Base-by-base conservation (phyloP, 53 echinoderm and acorn worm genomes). In the Henricia sp. region DNA sequence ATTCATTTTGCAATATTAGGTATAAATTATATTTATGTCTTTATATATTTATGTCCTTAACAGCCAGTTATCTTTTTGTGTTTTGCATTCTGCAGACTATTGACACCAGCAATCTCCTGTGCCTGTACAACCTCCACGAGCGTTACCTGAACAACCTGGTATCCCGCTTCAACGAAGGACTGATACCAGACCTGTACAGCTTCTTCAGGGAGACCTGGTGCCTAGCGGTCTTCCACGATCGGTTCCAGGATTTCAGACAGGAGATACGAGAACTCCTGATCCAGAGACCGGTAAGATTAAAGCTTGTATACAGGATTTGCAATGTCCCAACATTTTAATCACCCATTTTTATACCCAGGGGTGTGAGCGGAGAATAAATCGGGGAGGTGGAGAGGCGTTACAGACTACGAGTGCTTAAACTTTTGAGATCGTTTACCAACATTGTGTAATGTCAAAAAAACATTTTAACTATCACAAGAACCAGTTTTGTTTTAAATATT, bases 211-310 rank as follows among this genome's bases (percentile, higher is more conserved):
- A 96, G 88, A 94, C 88, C 6, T 96, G 96, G 96, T 85, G 87
- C 85, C 76, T 96, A 50, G 96, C 96, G 32, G 33, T 96, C 85
- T 96, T 96, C 90, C 96, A 96, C 11, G 96, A 96, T 46, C 77
- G 96, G 80, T 96, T 96, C 91, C 86, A 68, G 23, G 96, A 96
- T 88, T 96, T 96, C 90, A 89, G 94, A 52, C 96, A 96, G 59
- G 96, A 96, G 72, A 92, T 94, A 34, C 40, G 92, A 37, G 96
- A 96, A 65, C 86, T 96, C 17, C 92, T 96, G 8, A 82, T 96
- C 26, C 90, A 90, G 71, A 94, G 90, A 94, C 96, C 96, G 39
- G 96, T 96, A 54, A 96, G 96, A 90, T 27, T 20, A 46, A 16
- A 42, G 16, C 32, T 14, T 14, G 37, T 77, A 37, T 20, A 35